These are phyloP conservation scores for Gymnothorax reevesii DNA, from an alignment of 2,797 vertebrate genomes.

Conservation along the genomic window DNA sequence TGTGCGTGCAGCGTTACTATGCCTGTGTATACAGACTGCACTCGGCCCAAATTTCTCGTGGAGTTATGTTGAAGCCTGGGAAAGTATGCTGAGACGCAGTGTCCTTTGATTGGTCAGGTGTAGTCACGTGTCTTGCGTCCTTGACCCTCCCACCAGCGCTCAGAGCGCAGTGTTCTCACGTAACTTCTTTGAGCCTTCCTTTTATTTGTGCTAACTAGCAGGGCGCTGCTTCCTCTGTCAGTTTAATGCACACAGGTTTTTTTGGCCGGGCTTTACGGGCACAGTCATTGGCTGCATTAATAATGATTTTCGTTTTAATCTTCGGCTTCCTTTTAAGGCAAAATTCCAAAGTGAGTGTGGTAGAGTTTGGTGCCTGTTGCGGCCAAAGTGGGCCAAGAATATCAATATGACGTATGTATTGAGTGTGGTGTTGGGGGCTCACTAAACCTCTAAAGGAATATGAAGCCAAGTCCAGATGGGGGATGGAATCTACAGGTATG, in stretches of 20 bases:
- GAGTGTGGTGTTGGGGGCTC: background rate
- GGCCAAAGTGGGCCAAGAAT: background rate
- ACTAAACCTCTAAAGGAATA: too few relatives aligned
- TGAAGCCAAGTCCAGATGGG: too few relatives aligned
- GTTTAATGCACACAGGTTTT: background rate
- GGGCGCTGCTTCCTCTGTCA: background rate
- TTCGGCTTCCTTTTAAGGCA: background rate
- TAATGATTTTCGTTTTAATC: background rate
- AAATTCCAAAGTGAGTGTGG: background rate
- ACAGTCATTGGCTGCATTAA: background rate
- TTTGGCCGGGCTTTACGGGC: background rate
- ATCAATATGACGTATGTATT: too few relatives aligned
- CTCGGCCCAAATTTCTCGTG: background rate
- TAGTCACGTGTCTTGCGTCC: background rate
- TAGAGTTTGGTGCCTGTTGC: background rate
- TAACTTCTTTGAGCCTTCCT: background rate
- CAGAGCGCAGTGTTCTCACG: background rate
- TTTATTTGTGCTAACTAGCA: background rate
- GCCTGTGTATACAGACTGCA: background rate
- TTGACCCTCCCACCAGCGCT: background rate
- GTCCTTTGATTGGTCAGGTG: background rate
- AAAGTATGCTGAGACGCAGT: background rate
- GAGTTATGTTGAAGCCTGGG: too few relatives aligned
- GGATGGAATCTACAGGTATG: background rate
- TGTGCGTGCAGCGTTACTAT: background rate